phyloP scores from a whole-genome alignment of 2,797 vertebrate species.

The Tachyglossus aculeatus region DNA sequence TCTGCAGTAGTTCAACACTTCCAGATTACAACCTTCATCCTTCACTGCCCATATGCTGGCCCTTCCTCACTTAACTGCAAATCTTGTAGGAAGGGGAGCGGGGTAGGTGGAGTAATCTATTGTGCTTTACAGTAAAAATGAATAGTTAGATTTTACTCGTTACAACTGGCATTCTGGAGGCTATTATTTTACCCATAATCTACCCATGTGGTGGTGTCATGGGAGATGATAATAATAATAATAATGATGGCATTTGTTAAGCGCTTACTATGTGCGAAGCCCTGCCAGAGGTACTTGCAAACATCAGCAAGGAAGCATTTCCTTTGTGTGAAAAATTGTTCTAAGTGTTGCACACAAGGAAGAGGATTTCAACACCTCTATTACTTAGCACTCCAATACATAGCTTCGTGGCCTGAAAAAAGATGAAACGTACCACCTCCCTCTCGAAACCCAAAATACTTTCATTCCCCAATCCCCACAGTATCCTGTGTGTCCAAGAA shows the following conservation, averaged over 20 bases:
- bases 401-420: no score
- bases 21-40: neutral
- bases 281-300: neutral
- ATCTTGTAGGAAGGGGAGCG: neutral
- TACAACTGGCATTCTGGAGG: neutral
- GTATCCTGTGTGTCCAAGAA: no score
- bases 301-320: neutral
- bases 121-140: neutral
- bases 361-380: neutral
- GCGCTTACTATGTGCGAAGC: no score
- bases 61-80: conserved; percentile 15
- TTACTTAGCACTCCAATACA: neutral
- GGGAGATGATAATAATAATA: no score
- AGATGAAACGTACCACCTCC: no score
- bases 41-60: conserved; percentile 14
- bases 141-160: neutral
- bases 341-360: conserved; percentile 1
- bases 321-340: neutral
- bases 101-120: neutral
- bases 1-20: neutral
- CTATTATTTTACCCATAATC: neutral
- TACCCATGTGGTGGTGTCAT: neutral
- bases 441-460: no score
- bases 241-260: no score
- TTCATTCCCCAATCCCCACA: no score